Percentiles rank a stretch among this genome's conserved stretches.
phyloP scores from a whole-genome alignment of 2,797 vertebrate species.

The Nyctalus aviator region DNA sequence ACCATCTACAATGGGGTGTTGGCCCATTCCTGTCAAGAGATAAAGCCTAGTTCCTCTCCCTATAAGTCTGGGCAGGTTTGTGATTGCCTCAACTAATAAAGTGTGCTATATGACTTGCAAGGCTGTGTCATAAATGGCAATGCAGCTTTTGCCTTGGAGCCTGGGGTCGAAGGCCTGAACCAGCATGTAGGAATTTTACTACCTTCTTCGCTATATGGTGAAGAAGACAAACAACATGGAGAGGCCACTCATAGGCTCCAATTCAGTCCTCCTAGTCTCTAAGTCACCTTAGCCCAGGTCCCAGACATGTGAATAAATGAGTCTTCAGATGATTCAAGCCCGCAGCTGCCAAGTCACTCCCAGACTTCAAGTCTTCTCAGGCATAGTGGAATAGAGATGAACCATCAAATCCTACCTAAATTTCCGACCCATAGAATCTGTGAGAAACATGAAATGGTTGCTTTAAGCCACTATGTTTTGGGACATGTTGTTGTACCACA shows the following conservation, averaged over 20 bases:
- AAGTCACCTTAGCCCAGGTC: neutral
- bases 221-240: neutral
- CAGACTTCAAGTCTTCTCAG: neutral
- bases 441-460: neutral
- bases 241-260: fast-evolving
- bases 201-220: neutral
- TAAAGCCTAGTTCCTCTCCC: neutral
- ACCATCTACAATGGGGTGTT: neutral
- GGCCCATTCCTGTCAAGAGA: neutral
- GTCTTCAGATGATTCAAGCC: neutral
- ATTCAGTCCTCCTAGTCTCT: neutral
- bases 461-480: neutral
- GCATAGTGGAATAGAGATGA: neutral
- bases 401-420: neutral
- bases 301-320: neutral
- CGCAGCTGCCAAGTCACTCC: neutral
- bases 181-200: neutral
- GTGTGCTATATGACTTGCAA: neutral
- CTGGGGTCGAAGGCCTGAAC: neutral
- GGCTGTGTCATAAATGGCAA: neutral
- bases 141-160: neutral
- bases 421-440: neutral
- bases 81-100: neutral
- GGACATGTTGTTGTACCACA: neutral
- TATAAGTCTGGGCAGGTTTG: neutral